Evolutionary conservation across 2,797 vertebrate genomes (phyloP).

Genomic region (Girardinus metallicus): DNA sequence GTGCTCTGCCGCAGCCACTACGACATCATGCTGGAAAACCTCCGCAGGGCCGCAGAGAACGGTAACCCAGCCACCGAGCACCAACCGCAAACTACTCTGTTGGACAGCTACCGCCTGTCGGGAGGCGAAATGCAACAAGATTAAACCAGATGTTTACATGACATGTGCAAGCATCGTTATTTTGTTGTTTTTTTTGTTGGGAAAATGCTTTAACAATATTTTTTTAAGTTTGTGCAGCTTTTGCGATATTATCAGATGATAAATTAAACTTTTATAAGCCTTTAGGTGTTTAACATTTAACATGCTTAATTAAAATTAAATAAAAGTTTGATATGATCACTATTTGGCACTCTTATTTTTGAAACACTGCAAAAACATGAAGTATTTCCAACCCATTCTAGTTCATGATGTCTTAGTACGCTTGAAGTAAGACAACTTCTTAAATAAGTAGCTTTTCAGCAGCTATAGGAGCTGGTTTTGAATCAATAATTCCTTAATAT

Average conservation of each 20-base stretch:
- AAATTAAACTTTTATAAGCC: neutral
- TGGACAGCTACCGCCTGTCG: neutral
- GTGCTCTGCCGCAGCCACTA: conserved; percentile 98
- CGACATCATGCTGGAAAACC: conserved; percentile 99
- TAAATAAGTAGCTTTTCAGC: too few species aligned
- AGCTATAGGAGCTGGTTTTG: too few species aligned
- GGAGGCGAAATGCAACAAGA: too few species aligned
- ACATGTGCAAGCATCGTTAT: neutral
- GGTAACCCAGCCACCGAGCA: conserved; percentile 74
- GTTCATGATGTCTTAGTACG: too few species aligned
- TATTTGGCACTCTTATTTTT: neutral
- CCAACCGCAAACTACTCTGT: neutral
- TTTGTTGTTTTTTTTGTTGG: neutral
- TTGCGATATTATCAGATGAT: neutral
- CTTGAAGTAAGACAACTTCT: too few species aligned
- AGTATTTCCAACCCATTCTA: too few species aligned
- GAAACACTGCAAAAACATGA: too few species aligned
- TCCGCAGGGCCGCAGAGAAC: conserved; percentile 94
- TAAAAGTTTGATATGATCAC: neutral
- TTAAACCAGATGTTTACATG: neutral
- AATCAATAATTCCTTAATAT: too few species aligned
- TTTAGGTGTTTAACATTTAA: neutral
- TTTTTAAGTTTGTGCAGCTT: neutral
- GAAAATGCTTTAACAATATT: neutral
- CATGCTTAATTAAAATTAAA: neutral